Percentiles rank a stretch among this genome's conserved stretches.
Evolutionary conservation across 2,797 vertebrate species (phyloP).

Genomic region (Macrochelys suwanniensis): DNA sequence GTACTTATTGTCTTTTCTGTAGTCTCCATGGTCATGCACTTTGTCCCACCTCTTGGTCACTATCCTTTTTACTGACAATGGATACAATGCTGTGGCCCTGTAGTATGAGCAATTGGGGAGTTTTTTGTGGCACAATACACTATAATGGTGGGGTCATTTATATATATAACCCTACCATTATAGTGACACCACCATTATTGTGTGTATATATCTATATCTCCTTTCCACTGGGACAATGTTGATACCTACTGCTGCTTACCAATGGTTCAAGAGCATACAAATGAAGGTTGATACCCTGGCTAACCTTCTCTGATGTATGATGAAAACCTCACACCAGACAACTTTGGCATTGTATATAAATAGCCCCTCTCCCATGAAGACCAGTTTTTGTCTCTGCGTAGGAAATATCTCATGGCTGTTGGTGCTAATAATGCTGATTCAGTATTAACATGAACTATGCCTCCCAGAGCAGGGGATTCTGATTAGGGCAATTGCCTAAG

Average conservation of each 20-base stretch:
- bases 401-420: background rate
- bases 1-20: background rate
- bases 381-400: background rate
- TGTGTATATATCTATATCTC: background rate
- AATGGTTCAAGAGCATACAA: background rate
- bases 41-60: background rate
- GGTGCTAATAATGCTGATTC: background rate
- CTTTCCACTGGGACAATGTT: background rate
- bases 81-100: rapidly evolving
- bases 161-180: background rate
- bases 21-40: background rate
- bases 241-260: background rate
- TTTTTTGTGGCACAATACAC: rapidly evolving
- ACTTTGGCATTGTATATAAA: background rate
- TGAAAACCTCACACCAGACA: background rate
- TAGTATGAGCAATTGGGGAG: rapidly evolving
- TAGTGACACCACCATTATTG: too few relatives aligned
- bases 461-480: background rate
- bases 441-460: background rate
- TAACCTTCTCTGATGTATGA: background rate
- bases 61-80: background rate
- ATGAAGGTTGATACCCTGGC: background rate
- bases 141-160: background rate
- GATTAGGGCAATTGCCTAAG: background rate
- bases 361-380: background rate